phyloP scores from a whole-genome alignment of 2,113 vertebrate species.

The Phylloscopus whistleri region DNA sequence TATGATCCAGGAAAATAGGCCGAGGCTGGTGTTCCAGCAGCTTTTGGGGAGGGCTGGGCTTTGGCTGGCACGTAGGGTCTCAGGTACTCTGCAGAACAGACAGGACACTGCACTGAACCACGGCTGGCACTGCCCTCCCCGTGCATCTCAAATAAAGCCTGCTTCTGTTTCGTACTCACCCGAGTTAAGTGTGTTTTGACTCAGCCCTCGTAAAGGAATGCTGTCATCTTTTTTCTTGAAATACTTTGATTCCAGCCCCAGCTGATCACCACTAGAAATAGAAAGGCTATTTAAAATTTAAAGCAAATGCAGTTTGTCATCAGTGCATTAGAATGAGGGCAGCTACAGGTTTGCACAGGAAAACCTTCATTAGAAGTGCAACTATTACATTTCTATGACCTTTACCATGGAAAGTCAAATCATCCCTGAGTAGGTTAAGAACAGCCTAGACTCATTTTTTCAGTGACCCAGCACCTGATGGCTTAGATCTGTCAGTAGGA shows the following conservation, averaged over 20 bases:
- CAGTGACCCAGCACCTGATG: not conserved
- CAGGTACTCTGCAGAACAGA: slow-evolving; percentile 72
- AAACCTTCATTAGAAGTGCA: not conserved
- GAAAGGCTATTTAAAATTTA: not conserved
- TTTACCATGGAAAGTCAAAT: not conserved
- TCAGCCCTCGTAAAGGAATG: slow-evolving; percentile 83
- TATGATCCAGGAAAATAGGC: slow-evolving; percentile 85
- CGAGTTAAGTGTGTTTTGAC: slow-evolving; percentile 71
- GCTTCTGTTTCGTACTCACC: slow-evolving; percentile 17
- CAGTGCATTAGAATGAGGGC: not conserved
- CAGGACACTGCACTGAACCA: not conserved
- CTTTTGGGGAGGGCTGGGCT: not conserved
- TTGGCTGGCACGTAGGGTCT: slow-evolving; percentile 41
- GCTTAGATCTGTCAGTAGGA: not conserved
- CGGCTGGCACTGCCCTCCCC: fast-evolving
- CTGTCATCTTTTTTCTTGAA: slow-evolving; percentile 87
- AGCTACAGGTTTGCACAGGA: not conserved
- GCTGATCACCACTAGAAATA: slow-evolving; percentile 70
- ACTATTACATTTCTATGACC: not conserved
- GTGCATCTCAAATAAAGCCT: not conserved
- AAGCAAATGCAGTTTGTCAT: not conserved
- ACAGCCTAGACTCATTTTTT: not conserved
- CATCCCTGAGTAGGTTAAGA: not conserved
- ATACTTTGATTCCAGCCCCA: slow-evolving; percentile 87
- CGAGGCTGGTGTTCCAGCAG: slow-evolving; percentile 59